These are phyloP conservation scores for Hemistola chrysoprasaria DNA, from an alignment of 2,888 invertebrate species.

Conservation along the genomic window DNA sequence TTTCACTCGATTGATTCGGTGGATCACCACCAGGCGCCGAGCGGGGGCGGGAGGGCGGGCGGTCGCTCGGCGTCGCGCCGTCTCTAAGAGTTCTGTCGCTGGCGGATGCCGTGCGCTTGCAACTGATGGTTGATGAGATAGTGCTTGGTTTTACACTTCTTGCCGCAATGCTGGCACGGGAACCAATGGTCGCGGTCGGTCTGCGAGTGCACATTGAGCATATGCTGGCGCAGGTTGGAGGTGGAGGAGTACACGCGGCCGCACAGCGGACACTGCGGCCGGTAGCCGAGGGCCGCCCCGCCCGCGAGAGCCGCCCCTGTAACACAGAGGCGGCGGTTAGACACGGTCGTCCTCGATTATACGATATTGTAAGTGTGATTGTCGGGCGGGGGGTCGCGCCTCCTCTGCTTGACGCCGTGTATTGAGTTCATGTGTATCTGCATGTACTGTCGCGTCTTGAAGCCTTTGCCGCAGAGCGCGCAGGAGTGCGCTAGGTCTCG, in stretches of 20 bases:
- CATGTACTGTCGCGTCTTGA: slow-evolving; percentile 87
- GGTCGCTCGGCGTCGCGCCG: slow-evolving; percentile 61
- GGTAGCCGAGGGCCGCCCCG: slow-evolving; percentile 78
- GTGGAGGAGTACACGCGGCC: slow-evolving; percentile 87
- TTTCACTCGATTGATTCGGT: slow-evolving; percentile 10
- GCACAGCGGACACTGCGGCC: slow-evolving; percentile 87
- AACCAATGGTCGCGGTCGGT: slow-evolving; percentile 87
- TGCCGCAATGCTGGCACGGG: slow-evolving; percentile 87
- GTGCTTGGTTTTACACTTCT: slow-evolving; percentile 89
- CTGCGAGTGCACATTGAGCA: slow-evolving; percentile 88
- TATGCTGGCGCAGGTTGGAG: slow-evolving; percentile 89
- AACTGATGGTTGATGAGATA: slow-evolving; percentile 89
- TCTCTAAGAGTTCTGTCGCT: slow-evolving; percentile 83
- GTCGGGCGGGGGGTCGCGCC: slow-evolving; percentile 67
- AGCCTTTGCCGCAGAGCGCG: slow-evolving; percentile 84
- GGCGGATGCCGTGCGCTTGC: slow-evolving; percentile 88
- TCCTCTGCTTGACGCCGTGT: slow-evolving; percentile 85
- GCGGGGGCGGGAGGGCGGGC: slow-evolving; percentile 42
- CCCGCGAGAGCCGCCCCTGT: slow-evolving; percentile 84
- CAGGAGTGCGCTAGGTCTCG: slow-evolving; percentile 83
- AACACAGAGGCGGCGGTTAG: slow-evolving; percentile 85
- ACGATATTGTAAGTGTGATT: slow-evolving; percentile 70
- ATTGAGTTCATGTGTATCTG: slow-evolving; percentile 86
- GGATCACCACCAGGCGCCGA: slow-evolving; percentile 48
- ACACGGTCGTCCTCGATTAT: slow-evolving; percentile 56